A percentile compares a stretch with the other conserved stretches of the same genome.
phyloP scores from a whole-genome alignment of 2,888 invertebrate species.

The Lochmaea crataegi region DNA sequence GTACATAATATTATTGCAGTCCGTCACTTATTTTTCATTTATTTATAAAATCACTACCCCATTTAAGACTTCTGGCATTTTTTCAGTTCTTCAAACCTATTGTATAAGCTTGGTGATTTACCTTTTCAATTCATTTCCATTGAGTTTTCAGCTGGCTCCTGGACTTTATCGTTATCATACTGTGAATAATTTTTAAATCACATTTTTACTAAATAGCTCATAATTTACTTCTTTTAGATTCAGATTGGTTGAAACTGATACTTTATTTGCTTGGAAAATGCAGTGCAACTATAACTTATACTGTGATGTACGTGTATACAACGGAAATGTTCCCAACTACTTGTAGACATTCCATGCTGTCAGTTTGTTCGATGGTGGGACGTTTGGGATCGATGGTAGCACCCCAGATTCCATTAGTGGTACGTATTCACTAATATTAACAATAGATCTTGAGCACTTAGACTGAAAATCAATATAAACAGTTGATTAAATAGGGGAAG shows the following conservation, averaged over 20 bases:
- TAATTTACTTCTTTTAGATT: conserved; percentile 27
- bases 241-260: conserved; percentile 38
- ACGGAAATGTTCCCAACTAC: conserved; percentile 79
- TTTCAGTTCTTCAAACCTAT: too few species aligned
- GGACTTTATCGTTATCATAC: too few species aligned
- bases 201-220: background rate
- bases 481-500: too few species aligned
- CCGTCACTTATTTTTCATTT: too few species aligned
- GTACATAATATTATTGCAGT: too few species aligned
- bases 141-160: too few species aligned
- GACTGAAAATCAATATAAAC: background rate
- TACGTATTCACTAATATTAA: conserved; percentile 54
- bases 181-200: background rate
- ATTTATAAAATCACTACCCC: too few species aligned
- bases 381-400: conserved; percentile 77
- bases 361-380: conserved; percentile 77
- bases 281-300: conserved; percentile 50
- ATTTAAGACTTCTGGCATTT: too few species aligned
- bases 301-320: conserved; percentile 57
- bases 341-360: conserved; percentile 74
- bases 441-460: background rate
- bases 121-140: too few species aligned
- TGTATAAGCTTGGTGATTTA: too few species aligned
- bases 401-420: conserved; percentile 77
- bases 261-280: conserved; percentile 50